A percentile compares a stretch with the other conserved stretches of the same genome.
Evolutionary conservation across 2,797 vertebrate genomes (phyloP).

Genomic region (Poecilia picta): DNA sequence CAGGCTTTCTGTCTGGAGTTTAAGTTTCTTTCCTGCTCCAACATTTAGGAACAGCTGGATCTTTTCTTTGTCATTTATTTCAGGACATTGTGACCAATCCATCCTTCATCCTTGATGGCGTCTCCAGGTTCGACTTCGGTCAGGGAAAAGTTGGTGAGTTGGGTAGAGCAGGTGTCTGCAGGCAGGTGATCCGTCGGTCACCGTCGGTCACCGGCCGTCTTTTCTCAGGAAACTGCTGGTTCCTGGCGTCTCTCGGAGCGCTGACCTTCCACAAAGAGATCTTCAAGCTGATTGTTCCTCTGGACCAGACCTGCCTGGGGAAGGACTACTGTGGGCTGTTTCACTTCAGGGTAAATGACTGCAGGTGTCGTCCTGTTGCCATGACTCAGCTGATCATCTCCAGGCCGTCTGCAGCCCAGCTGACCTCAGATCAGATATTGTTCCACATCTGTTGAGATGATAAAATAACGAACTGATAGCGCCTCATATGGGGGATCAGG

Average conservation of each 20-base stretch:
- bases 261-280: conserved; percentile 72
- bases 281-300: conserved; percentile 63
- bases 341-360: conserved; percentile 76
- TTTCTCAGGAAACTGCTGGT: conserved; percentile 81
- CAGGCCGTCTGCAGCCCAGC: background rate
- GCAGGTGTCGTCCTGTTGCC: too few species aligned
- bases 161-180: background rate
- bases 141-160: conserved; percentile 76
- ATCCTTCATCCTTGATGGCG: conserved; percentile 62
- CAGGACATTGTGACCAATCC: conserved; percentile 67
- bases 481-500: background rate
- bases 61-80: background rate
- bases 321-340: conserved; percentile 78
- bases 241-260: conserved; percentile 79
- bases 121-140: conserved; percentile 79
- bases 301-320: conserved; percentile 61
- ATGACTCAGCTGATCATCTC: background rate
- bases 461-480: background rate
- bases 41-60: background rate
- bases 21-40: background rate
- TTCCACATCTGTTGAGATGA: background rate
- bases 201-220: too few species aligned
- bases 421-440: background rate
- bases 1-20: background rate
- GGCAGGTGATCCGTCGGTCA: accelerated